Percentiles rank a stretch among this genome's conserved stretches.
Evolutionary conservation across 1,140 invertebrate species (phyloP).

Genomic region (Drosophila suzukii): DNA sequence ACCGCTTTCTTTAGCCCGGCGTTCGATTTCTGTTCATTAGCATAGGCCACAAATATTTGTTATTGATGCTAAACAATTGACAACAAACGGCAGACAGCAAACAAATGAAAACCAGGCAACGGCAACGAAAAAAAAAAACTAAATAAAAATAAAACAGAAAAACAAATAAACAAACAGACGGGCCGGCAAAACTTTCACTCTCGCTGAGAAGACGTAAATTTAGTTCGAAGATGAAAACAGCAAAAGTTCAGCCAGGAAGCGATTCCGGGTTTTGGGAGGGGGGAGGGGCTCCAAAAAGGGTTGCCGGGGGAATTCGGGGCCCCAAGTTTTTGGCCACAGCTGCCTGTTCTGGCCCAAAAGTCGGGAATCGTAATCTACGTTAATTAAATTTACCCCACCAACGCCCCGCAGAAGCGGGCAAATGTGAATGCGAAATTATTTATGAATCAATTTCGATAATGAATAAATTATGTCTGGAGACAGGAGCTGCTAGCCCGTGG

Average conservation of each 20-base stretch:
- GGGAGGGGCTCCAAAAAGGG: neutral
- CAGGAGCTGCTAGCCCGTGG: conserved; percentile 2
- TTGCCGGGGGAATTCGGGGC: neutral
- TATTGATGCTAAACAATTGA: conserved; percentile 77
- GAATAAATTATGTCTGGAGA: conserved; percentile 63
- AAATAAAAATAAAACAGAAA: conserved; percentile 11
- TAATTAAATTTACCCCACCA: conserved; percentile 53
- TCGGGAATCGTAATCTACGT: conserved; percentile 66
- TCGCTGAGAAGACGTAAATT: conserved; percentile 59
- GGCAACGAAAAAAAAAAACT: neutral
- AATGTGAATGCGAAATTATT: conserved; percentile 63
- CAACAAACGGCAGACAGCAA: conserved; percentile 43
- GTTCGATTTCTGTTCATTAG: conserved; percentile 68
- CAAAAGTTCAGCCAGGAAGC: conserved; percentile 2
- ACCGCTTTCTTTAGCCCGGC: conserved; percentile 39
- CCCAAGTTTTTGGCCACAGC: conserved; percentile 47
- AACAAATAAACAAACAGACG: conserved; percentile 39
- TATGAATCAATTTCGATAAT: conserved; percentile 77
- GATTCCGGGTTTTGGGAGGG: neutral
- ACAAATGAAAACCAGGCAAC: conserved; percentile 36
- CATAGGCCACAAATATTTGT: conserved; percentile 72
- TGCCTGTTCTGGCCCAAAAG: conserved; percentile 19
- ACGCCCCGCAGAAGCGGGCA: neutral
- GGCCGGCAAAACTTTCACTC: conserved; percentile 64
- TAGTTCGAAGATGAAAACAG: conserved; percentile 15